Base-by-base conservation (phyloP, 2,797 vertebrate genomes). In the Tragelaphus eurycerus region DNA sequence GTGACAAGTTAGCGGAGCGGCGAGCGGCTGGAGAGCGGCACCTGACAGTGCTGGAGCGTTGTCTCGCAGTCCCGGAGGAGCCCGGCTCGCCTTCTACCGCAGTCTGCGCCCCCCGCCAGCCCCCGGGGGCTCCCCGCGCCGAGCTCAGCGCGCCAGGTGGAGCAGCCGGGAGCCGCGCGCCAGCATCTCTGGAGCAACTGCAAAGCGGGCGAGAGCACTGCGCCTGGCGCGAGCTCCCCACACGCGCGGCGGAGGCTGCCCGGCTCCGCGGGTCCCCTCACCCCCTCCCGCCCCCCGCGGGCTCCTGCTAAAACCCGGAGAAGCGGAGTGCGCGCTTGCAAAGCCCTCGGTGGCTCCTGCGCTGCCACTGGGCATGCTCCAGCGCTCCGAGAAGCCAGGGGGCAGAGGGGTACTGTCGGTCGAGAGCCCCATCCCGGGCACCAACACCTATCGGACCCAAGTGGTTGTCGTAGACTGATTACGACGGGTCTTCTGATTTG, bases 281-380 rank as follows among this genome's bases (percentile, higher is more conserved):
- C 59, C 82, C 50, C 34, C 19, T 27, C 62, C 74, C 62, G 81
- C 79, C 78, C 94, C 90, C 74, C 82, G 59, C 83, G 29, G 92
- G 97, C 90, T 95, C 64, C 89, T 34, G 81, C 95, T 89, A 98
- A 98, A 98, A 98, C 98, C 98, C 97, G 98, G 98, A 98, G 96
- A 92, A 60, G 83, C 86, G 96, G 97, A 98, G 90, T 1, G 74
- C 50, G 55, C 90, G 79, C 27, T 11, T 4, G 88, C 59, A 38
- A 31, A 97, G 94, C 93, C 93, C 96, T 89, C 14, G 13, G 59
- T 57, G 95, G 64, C 90, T 90, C 93, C 25, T 0, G 86, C 55
- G 82, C 90, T 43, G 96, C 84, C 95, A 90, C 96, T 96, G 95
- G 96, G 98, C 98, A 89, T 96, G 98, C 97, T 97, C 97, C 89